These are phyloP conservation scores for Podargus strigoides DNA, from an alignment of 2,797 vertebrate species.

Conservation along the genomic window DNA sequence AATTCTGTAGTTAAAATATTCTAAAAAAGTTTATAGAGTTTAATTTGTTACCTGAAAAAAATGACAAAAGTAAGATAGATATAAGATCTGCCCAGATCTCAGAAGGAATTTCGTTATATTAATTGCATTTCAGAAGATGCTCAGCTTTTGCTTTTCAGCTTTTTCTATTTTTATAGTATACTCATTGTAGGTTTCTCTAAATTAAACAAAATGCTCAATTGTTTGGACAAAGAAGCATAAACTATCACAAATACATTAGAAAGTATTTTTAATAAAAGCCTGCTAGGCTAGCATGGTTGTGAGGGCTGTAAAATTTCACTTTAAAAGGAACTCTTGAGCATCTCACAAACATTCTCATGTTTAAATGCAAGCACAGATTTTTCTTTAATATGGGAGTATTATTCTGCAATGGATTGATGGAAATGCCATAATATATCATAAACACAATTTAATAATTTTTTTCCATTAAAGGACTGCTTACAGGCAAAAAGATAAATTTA, in stretches of 20 bases:
- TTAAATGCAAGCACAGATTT: not conserved
- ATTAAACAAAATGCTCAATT: not conserved
- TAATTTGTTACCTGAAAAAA: not conserved
- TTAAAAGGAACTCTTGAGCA: not conserved
- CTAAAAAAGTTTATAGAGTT: not conserved
- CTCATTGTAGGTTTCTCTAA: not conserved
- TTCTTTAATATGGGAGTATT: not conserved
- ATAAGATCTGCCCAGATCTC: not conserved
- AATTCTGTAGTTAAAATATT: not conserved
- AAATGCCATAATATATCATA: not conserved
- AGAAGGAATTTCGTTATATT: not conserved
- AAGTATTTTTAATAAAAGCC: constrained; percentile 9
- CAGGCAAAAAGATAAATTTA: not conserved
- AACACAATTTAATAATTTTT: too few species aligned
- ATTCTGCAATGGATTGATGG: not conserved
- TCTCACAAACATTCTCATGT: not conserved
- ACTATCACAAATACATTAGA: not conserved
- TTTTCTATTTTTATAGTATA: not conserved
- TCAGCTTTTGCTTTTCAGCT: not conserved
- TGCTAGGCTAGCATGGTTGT: not conserved
- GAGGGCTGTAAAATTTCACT: not conserved
- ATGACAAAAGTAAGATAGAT: not conserved
- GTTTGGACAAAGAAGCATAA: not conserved
- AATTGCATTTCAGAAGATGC: not conserved
- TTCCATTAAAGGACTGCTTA: too few species aligned